Conservation (phyloP, 2,797 vertebrate species). For the Amblyopsis hoosieri region DNA sequence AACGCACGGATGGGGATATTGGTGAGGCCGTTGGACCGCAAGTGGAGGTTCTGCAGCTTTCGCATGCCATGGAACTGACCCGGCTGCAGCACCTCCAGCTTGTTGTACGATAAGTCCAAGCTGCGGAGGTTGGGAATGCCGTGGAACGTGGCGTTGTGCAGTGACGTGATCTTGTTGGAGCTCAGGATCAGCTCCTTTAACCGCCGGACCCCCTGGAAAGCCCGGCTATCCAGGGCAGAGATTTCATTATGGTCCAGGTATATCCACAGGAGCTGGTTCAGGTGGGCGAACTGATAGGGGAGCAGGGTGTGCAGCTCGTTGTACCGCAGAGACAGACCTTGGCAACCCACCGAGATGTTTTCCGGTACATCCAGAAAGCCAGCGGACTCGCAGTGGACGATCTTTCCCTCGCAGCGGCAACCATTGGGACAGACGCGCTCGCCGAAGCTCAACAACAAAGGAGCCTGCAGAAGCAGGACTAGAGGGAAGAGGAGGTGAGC, state of each 20-base stretch:
- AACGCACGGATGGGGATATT: conserved; percentile 93
- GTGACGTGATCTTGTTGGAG: conserved; percentile 93
- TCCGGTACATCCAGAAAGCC: conserved; percentile 93
- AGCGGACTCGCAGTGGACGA: conserved; percentile 95
- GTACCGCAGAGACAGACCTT: conserved; percentile 95
- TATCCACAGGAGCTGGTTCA: conserved; percentile 97
- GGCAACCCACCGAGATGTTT: conserved; percentile 94
- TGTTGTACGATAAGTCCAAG: conserved; percentile 97
- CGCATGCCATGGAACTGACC: conserved; percentile 96
- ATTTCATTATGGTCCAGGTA: conserved; percentile 99
- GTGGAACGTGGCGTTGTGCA: conserved; percentile 96
- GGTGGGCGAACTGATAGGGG: conserved; percentile 95
- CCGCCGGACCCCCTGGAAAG: conserved; percentile 94
- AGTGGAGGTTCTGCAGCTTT: conserved; percentile 93
- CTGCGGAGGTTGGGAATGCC: conserved; percentile 97
- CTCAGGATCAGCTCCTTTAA: conserved; percentile 97
- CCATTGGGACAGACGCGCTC: conserved; percentile 93
- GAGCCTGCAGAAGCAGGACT: conserved; percentile 72
- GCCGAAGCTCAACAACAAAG: conserved; percentile 82
- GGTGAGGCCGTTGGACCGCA: conserved; percentile 93
- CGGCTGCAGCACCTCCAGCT: conserved; percentile 89
- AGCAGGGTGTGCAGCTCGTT: conserved; percentile 94
- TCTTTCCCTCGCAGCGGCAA: conserved; percentile 97
- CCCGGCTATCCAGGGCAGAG: conserved; percentile 89
- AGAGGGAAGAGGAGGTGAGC: conserved; percentile 74